These are phyloP conservation scores for Bembecia ichneumoniformis DNA, from an alignment of 2,888 invertebrate genomes.

Conservation along the genomic window DNA sequence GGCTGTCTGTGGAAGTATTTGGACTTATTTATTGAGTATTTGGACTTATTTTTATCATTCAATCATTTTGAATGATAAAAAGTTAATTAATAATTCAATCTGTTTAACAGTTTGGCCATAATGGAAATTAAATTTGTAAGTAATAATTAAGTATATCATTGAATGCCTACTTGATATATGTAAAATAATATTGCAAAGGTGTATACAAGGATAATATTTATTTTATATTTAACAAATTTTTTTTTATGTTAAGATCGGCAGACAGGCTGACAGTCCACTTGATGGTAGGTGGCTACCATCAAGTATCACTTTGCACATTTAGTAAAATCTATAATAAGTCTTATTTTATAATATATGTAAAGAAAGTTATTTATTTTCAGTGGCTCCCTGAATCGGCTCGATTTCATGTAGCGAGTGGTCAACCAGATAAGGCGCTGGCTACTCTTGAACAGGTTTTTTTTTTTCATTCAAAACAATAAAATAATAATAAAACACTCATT, in stretches of 20 bases:
- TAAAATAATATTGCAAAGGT: too few species aligned
- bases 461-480: background rate
- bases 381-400: constrained; percentile 96
- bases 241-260: too few species aligned
- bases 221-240: too few species aligned
- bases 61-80: too few species aligned
- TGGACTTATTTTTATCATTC: too few species aligned
- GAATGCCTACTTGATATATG: background rate
- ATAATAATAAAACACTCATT: background rate
- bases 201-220: too few species aligned
- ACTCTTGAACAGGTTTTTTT: constrained; percentile 80
- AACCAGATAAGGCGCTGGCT: constrained; percentile 86
- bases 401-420: constrained; percentile 89
- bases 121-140: background rate
- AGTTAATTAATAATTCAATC: too few species aligned
- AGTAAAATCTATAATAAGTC: background rate
- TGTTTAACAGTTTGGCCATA: background rate
- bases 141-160: background rate
- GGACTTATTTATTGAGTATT: too few species aligned
- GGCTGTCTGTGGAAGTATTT: too few species aligned
- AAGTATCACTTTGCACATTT: too few species aligned
- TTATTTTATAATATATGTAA: background rate
- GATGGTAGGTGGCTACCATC: too few species aligned
- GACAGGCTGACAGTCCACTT: too few species aligned
- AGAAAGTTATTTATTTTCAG: constrained; percentile 52